Percentiles rank a stretch among this genome's conserved stretches.
These are phyloP conservation scores for Oligia fasciuncula DNA, from an alignment of 2,888 invertebrate species.

Conservation along the genomic window DNA sequence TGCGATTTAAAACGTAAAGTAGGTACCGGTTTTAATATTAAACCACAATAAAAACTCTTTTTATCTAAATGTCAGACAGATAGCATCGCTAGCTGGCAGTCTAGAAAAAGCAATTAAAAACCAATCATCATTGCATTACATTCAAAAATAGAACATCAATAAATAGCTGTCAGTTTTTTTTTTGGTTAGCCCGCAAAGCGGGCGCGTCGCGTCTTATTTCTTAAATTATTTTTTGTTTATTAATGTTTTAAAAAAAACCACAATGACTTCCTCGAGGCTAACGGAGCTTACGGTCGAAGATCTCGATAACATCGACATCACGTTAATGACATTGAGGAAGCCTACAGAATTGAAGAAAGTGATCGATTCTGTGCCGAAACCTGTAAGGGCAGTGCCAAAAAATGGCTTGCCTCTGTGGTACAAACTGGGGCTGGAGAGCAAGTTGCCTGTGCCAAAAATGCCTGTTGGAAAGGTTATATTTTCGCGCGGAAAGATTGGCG, in stretches of 20 bases:
- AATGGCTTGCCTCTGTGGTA: slow-evolving; percentile 89
- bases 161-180: slow-evolving; percentile 73
- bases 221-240: slow-evolving; percentile 66
- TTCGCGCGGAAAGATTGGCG: slow-evolving; percentile 88
- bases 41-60: slow-evolving; percentile 21
- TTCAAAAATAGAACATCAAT: slow-evolving; percentile 72
- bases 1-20: not conserved
- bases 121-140: slow-evolving; percentile 33
- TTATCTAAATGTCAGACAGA: not conserved
- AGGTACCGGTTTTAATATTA: not conserved
- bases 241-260: slow-evolving; percentile 55
- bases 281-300: slow-evolving; percentile 75
- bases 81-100: slow-evolving; percentile 29
- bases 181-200: slow-evolving; percentile 59
- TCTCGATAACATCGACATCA: slow-evolving; percentile 76
- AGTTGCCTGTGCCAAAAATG: slow-evolving; percentile 89
- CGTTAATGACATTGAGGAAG: slow-evolving; percentile 84
- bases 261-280: slow-evolving; percentile 70
- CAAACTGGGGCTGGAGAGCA: slow-evolving; percentile 87
- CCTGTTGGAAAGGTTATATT: slow-evolving; percentile 87
- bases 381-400: slow-evolving; percentile 84
- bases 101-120: slow-evolving; percentile 47
- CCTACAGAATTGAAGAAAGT: slow-evolving; percentile 87
- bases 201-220: slow-evolving; percentile 65
- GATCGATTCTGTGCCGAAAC: slow-evolving; percentile 86